These are phyloP conservation scores for Zygothrica quintamaculata DNA, from an alignment of 2,888 invertebrate genomes.

Conservation along the genomic window DNA sequence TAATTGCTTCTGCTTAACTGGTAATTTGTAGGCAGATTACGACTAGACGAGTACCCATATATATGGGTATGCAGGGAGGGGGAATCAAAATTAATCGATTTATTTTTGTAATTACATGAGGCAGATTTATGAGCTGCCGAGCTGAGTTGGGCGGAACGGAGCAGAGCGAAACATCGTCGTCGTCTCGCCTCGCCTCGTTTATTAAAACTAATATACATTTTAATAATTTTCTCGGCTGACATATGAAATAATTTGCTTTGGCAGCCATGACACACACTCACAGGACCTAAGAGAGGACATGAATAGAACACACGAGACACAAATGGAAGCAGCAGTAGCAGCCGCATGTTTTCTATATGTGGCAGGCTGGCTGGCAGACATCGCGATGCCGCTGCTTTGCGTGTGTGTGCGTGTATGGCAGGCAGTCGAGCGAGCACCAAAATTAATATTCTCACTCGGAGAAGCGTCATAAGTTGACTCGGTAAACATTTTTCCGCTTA, in stretches of 20 bases:
- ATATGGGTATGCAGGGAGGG: constrained; percentile 22
- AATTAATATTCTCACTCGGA: constrained; percentile 75
- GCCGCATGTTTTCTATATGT: background rate
- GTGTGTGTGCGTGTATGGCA: too few species aligned
- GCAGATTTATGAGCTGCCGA: constrained; percentile 42
- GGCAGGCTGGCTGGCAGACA: background rate
- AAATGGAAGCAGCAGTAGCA: background rate
- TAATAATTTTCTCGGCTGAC: constrained; percentile 66
- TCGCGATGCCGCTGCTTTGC: background rate
- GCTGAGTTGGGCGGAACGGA: too few species aligned
- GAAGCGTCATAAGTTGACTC: constrained; percentile 75
- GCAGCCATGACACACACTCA: constrained; percentile 30
- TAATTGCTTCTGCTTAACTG: constrained; percentile 59
- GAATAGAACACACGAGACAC: constrained; percentile 15
- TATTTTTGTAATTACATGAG: constrained; percentile 67
- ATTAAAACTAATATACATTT: constrained; percentile 62
- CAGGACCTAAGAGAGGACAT: constrained; percentile 6
- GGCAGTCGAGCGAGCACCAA: constrained; percentile 42
- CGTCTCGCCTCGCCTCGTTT: constrained; percentile 35
- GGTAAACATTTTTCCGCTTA: constrained; percentile 77
- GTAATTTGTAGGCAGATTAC: constrained; percentile 65
- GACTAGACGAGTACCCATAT: constrained; percentile 13
- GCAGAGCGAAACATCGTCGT: too few species aligned
- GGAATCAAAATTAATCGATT: constrained; percentile 65
- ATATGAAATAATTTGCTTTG: constrained; percentile 74